These are phyloP conservation scores for Andinoacara biseriatus DNA, from an alignment of 2,113 vertebrate genomes.

Conservation along the genomic window DNA sequence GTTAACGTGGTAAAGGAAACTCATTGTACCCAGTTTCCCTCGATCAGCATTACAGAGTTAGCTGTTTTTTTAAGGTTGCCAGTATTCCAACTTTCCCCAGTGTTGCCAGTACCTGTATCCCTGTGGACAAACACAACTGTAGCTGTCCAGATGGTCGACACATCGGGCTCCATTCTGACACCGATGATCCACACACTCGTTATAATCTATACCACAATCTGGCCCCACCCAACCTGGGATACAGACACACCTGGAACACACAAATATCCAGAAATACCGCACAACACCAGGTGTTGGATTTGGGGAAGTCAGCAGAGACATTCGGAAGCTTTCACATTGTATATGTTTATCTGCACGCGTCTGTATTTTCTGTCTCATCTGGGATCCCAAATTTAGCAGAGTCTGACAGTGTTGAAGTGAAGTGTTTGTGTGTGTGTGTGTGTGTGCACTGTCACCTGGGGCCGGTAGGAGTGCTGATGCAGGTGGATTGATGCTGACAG, in stretches of 20 bases:
- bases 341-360: slow-evolving; percentile 2
- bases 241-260: slow-evolving; percentile 87
- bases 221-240: slow-evolving; percentile 85
- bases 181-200: slow-evolving; percentile 87
- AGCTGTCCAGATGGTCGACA: slow-evolving; percentile 86
- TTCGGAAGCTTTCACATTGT: slow-evolving; percentile 1
- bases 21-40: background rate
- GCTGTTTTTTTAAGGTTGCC: background rate
- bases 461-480: slow-evolving; percentile 82
- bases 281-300: background rate
- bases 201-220: slow-evolving; percentile 87
- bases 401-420: background rate
- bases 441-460: slow-evolving; percentile 82
- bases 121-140: slow-evolving; percentile 86
- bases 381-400: slow-evolving; percentile 24
- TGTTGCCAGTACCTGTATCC: slow-evolving; percentile 86
- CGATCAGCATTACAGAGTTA: background rate
- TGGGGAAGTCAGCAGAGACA: background rate
- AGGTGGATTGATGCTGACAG: slow-evolving; percentile 88
- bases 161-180: slow-evolving; percentile 92
- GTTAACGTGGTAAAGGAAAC: background rate
- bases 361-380: slow-evolving; percentile 15
- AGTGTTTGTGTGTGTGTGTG: background rate
- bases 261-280: slow-evolving; percentile 22
- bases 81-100: background rate